Conservation (phyloP, 2,888 invertebrate genomes). For the Euplagia quadripunctaria region DNA sequence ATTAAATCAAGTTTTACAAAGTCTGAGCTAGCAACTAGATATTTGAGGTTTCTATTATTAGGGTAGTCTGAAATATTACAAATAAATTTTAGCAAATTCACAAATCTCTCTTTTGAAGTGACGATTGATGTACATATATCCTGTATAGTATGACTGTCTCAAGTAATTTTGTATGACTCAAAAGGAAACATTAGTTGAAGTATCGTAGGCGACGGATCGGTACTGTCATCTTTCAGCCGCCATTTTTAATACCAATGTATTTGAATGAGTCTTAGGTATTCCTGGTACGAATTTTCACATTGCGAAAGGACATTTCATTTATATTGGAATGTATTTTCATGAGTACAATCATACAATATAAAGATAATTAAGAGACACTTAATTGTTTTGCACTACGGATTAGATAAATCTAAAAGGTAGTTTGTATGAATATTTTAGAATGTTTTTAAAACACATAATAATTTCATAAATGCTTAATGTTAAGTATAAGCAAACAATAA, state of each 20-base stretch:
- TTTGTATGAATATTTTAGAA: no score
- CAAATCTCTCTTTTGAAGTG: constrained; percentile 13
- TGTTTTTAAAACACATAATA: no score
- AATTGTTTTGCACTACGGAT: no score
- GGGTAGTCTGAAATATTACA: neutral
- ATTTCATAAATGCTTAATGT: no score
- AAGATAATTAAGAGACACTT: no score
- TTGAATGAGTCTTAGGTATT: neutral
- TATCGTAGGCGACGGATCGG: constrained; percentile 17
- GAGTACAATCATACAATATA: no score
- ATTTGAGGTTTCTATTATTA: neutral
- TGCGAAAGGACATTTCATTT: no score
- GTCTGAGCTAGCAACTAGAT: neutral
- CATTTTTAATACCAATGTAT: neutral
- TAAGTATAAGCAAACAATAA: no score
- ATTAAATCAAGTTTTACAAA: neutral
- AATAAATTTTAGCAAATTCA: neutral
- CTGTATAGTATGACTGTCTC: constrained; percentile 14
- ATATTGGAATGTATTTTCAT: no score
- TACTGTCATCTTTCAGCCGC: neutral
- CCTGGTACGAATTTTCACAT: no score
- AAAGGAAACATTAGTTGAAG: constrained; percentile 16
- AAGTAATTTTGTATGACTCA: constrained; percentile 20
- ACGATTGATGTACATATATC: constrained; percentile 9
- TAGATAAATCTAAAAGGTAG: no score